Evolutionary conservation across 1,140 invertebrate genomes (phyloP).

Genomic region (Drosophila bocki): DNA sequence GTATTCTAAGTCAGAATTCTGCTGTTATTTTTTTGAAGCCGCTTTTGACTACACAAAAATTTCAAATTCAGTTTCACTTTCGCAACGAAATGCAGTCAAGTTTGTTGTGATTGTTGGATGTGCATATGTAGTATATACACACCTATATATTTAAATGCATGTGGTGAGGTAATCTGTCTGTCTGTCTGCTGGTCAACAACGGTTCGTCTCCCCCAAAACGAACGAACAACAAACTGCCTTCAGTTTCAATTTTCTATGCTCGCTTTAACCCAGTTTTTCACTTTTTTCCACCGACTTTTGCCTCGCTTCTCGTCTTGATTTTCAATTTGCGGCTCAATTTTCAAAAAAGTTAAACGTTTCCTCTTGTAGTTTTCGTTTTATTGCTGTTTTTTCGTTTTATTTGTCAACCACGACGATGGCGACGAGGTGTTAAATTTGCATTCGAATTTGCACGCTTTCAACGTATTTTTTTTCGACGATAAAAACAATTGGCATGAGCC

Average conservation of each 20-base stretch:
- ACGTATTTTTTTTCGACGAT: constrained; percentile 50
- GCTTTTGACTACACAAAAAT: constrained; percentile 42
- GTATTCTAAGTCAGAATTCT: too few relatives aligned
- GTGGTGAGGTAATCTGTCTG: constrained; percentile 42
- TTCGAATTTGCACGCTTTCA: constrained; percentile 82
- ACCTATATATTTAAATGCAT: constrained; percentile 19
- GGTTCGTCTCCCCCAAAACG: constrained; percentile 23
- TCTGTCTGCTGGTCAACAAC: constrained; percentile 25
- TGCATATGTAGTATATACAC: not conserved
- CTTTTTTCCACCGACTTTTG: constrained; percentile 24
- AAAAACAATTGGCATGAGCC: constrained; percentile 81
- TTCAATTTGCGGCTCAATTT: constrained; percentile 78
- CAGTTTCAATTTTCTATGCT: constrained; percentile 68
- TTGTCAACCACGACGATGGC: constrained; percentile 63
- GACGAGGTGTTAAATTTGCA: constrained; percentile 79
- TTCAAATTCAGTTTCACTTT: constrained; percentile 71
- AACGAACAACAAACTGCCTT: constrained; percentile 24
- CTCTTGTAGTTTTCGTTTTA: constrained; percentile 30
- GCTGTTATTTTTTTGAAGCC: not conserved
- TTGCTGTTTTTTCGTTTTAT: constrained; percentile 24
- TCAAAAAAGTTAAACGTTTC: constrained; percentile 68
- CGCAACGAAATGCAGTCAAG: constrained; percentile 58
- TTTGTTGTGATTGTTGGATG: constrained; percentile 19
- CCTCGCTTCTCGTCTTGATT: constrained; percentile 72
- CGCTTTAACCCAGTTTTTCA: constrained; percentile 77